Evolutionary conservation across 2,888 invertebrate species (phyloP).

Genomic region (Chironomus riparius): DNA sequence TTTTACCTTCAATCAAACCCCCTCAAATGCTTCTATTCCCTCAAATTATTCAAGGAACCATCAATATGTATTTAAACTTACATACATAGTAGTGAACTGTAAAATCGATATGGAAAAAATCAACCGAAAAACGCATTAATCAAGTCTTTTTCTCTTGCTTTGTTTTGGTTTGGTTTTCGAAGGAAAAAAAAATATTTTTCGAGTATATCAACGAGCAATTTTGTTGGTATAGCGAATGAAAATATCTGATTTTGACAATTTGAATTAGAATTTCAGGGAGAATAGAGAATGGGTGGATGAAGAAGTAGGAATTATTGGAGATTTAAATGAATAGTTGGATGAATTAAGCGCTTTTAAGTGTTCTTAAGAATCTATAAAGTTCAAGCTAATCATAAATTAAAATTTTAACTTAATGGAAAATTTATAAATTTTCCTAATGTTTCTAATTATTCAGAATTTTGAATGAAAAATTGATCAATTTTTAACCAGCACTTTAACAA

Average conservation of each 20-base stretch:
- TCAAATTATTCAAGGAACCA: not conserved
- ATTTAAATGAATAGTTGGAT: not conserved
- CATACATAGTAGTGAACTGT: not conserved
- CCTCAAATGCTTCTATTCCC: not conserved
- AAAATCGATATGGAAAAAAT: constrained; percentile 14
- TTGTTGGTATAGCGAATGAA: not conserved
- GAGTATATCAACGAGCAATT: too few species aligned
- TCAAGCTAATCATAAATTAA: too few species aligned
- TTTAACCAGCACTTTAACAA: too few species aligned
- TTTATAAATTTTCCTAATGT: too few species aligned
- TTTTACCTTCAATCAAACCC: too few species aligned
- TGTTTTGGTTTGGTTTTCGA: not conserved
- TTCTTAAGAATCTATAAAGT: too few species aligned
- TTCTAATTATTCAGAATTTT: too few species aligned
- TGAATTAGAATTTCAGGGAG: not conserved
- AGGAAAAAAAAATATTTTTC: not conserved
- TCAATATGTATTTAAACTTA: not conserved
- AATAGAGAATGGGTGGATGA: not conserved
- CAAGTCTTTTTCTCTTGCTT: not conserved
- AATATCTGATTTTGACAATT: constrained; percentile 25
- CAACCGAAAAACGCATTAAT: constrained; percentile 23
- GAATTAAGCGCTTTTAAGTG: not conserved
- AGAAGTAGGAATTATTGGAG: not conserved
- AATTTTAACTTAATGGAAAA: too few species aligned
- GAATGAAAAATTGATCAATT: too few species aligned